phyloP scores from a whole-genome alignment of 2,113 vertebrate species.

The Mirounga angustirostris region DNA sequence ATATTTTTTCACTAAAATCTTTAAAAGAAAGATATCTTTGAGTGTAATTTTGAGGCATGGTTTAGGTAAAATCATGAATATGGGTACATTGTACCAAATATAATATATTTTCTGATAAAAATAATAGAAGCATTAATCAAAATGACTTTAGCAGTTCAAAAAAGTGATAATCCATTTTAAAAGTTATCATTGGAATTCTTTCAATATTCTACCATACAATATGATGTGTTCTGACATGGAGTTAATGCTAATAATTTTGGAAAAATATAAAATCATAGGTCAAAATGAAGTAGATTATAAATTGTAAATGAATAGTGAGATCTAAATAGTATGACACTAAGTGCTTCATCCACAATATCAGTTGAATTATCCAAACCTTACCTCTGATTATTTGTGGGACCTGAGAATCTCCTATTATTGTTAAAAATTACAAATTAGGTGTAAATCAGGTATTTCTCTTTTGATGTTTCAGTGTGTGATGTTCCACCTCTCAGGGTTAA shows the following conservation, averaged over 20 bases:
- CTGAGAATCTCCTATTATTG: not conserved
- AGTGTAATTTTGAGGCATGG: not conserved
- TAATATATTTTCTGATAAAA: not conserved
- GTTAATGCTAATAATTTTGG: not conserved
- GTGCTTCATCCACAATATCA: not conserved
- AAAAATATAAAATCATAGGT: not conserved
- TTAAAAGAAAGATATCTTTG: not conserved
- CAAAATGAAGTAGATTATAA: not conserved
- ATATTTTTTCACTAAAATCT: not conserved
- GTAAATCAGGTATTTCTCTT: not conserved
- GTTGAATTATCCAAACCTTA: not conserved
- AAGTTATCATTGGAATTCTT: not conserved
- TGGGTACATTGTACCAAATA: not conserved
- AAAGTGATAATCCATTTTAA: not conserved
- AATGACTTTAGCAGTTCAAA: not conserved
- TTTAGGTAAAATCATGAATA: not conserved
- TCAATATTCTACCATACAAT: not conserved
- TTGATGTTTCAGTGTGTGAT: not conserved
- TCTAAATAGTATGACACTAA: not conserved
- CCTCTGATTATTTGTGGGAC: not conserved
- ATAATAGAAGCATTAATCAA: not conserved
- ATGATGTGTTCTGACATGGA: not conserved
- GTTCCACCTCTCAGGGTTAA: not conserved
- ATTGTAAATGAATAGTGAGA: not conserved
- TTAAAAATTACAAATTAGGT: not conserved